Evolutionary conservation across 2,113 vertebrate species (phyloP), one percentile per base, ranked within the genome.

Genomic region (Saguinus midas): DNA sequence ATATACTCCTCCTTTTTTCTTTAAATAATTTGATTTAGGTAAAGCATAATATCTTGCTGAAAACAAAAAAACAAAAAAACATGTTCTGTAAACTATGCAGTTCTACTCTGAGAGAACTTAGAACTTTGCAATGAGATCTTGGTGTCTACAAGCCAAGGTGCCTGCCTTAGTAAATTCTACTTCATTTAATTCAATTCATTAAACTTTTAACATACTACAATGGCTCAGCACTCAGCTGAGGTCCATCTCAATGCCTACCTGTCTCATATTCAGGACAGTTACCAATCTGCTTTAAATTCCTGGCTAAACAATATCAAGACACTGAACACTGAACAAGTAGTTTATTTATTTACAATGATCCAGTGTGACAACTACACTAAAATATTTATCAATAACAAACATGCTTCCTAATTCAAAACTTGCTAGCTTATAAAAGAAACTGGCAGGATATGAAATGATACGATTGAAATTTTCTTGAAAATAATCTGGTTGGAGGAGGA

Each of bases 231-330:
- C 37, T 97, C 20, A 57, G 52, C 5, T 95, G 76, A 87, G 52
- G 79, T 82, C 66, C 35, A 83, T 37, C 21, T 80, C 61, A 45
- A 50, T 76, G 76, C 6, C 16, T 43, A 76, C 32, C 70, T 97
- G 66, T 79, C 86, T 96, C 68, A 89, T 52, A 85, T 29, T 50
- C 9, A 13, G 43, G 86, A 79, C 21, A 43, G 72, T 78, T 85
- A 91, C 17, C 52, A 73, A 90, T n/a, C 27, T 64, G 96, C 76
- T 87, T 97, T 76, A 91, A 96, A 94, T 87, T 73, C 52, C 43
- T 57, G n/a, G 48, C 14, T 93, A 87, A 96, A 12, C 57, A 87
- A n/a, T 45, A 94, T 95, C 58, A 90, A 97, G 43, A 91, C 61
- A 82, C 12, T 6, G 35, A 89, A 88, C 40, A 84, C 45, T 80